Conservation (phyloP, 2,797 vertebrate species). For the Danionella dracula region DNA sequence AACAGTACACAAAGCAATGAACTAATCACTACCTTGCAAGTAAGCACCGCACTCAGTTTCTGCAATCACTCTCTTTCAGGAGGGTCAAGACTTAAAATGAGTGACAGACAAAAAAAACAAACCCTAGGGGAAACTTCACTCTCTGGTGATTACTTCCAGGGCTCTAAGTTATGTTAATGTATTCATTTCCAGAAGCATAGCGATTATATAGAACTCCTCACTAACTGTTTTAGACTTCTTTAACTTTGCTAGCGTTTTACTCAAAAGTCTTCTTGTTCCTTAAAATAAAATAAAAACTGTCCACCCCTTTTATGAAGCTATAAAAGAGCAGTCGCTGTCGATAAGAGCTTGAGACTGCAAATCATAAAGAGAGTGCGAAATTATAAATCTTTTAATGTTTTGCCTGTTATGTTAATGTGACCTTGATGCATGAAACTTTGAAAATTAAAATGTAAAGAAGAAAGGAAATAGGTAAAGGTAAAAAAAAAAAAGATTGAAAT, state of each 20-base stretch:
- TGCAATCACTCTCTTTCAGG: background rate
- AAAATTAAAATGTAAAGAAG: slow-evolving; percentile 51
- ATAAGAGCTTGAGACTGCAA: slow-evolving; percentile 50
- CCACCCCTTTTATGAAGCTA: slow-evolving; percentile 41
- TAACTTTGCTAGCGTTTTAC: slow-evolving; percentile 73
- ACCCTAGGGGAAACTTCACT: slow-evolving; percentile 58
- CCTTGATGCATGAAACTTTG: slow-evolving; percentile 72
- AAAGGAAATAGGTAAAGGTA: background rate
- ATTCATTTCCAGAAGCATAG: slow-evolving; percentile 74
- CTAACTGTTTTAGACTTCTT: slow-evolving; percentile 77
- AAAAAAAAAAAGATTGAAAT: slow-evolving; percentile 32
- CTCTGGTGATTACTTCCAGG: slow-evolving; percentile 69
- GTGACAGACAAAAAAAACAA: slow-evolving; percentile 44
- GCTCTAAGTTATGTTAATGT: slow-evolving; percentile 76
- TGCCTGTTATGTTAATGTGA: slow-evolving; percentile 70
- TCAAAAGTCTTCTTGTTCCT: slow-evolving; percentile 58
- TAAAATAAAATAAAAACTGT: background rate
- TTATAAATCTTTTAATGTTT: slow-evolving; percentile 65
- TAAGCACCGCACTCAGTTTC: background rate
- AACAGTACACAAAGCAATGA: background rate
- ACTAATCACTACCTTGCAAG: background rate
- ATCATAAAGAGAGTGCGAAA: slow-evolving; percentile 35
- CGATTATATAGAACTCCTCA: slow-evolving; percentile 77
- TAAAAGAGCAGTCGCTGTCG: slow-evolving; percentile 57
- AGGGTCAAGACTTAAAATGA: slow-evolving; percentile 30